phyloP scores from a whole-genome alignment of 2,888 invertebrate species.

The Lithophane ornitopus region DNA sequence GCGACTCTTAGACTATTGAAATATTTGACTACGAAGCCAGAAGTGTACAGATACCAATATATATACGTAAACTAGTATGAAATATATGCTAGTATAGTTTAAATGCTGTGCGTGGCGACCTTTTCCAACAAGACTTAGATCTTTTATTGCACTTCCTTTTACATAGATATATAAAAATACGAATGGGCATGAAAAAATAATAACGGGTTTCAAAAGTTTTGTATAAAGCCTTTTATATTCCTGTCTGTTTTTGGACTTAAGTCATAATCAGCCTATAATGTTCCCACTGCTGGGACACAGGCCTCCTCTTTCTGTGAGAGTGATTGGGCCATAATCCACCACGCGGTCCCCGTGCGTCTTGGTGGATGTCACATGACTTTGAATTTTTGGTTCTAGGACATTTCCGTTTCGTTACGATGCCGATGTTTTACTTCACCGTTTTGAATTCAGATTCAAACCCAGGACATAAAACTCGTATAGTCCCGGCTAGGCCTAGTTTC shows the following conservation, averaged over 20 bases:
- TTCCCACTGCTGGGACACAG: too few species aligned
- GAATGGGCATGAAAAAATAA: background rate
- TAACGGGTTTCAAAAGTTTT: background rate
- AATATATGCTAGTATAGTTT: constrained; percentile 18
- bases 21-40: constrained; percentile 23
- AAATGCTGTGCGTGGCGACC: constrained; percentile 7
- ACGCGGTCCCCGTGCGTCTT: too few species aligned
- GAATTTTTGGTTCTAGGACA: too few species aligned
- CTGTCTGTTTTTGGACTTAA: background rate
- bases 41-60: background rate
- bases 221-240: background rate
- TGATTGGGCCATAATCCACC: too few species aligned
- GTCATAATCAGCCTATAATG: too few species aligned
- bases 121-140: background rate
- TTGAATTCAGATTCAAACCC: too few species aligned
- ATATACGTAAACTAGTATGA: background rate
- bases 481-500: too few species aligned
- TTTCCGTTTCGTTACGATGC: too few species aligned
- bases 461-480: too few species aligned
- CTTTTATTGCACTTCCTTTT: constrained; percentile 43
- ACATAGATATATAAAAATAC: background rate
- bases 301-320: too few species aligned
- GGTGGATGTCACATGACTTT: too few species aligned
- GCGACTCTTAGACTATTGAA: background rate
- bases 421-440: too few species aligned